Evolutionary conservation across 2,113 vertebrate genomes (phyloP), one percentile per base, ranked within the genome.

Genomic region (Aspiorhynchus laticeps): DNA sequence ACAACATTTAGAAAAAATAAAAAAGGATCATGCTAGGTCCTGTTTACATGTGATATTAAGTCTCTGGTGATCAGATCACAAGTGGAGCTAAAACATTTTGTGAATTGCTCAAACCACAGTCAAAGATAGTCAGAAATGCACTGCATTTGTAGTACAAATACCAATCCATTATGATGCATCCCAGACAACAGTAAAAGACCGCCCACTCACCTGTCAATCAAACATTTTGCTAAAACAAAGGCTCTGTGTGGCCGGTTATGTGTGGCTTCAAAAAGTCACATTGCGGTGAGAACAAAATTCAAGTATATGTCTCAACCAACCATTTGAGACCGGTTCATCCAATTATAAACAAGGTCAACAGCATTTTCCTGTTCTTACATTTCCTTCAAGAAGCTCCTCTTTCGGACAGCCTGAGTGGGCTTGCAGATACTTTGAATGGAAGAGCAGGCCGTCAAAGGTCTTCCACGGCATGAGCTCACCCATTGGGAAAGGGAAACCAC

Each of bases 351-450:
- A 69, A 5, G 24, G 17, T 5, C 80, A 11, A 6, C 28, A 36
- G 33, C 24, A 21, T 36, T 67, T 53, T 38, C 6, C 56, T 85
- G 38, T 80, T 95, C 97, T 97, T 90, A 99, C 98, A 7, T 96
- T 93, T 26, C 93, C 91, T 87, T 98, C 97, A 87, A 99, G 88
- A 76, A 99, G 94, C 36, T 93, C 95, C 56, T 95, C 92, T 51
- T 91, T 67, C 3, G 94, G 61, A 48, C 90, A 89, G 5, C 94
- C 91, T 14, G 33, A 91, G 48, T 98, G 97, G 0, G 96, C 94
- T 88, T 95, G 95, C 87, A 97, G 95, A 92, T 99, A 99, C 92
- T 99, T 99, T 81, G 96, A 95, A 89, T 99, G 98, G 87, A 99
- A 99, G 31, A 99, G 96, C 88, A 96, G 95, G 87, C 98, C 98